Base-by-base conservation (phyloP, 1,140 invertebrate genomes). In the Eriocheir sinensis region DNA sequence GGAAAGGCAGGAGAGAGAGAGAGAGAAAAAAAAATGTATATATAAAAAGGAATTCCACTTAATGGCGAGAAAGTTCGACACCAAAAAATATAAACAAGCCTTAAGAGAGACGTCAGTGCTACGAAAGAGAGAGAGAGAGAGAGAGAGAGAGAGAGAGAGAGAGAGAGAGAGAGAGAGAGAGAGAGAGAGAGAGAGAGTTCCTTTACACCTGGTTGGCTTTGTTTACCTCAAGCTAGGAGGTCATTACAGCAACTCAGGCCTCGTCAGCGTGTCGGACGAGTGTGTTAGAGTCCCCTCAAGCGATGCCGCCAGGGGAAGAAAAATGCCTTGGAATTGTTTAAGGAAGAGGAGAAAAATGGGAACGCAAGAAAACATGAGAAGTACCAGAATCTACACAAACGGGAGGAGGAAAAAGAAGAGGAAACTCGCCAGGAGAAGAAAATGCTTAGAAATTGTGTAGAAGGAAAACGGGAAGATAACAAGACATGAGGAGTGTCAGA, bases 91-190 rank as follows among this genome's bases (percentile, higher is more conserved):
- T 72, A 72, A 21, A n/a, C 27, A n/a, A n/a, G 21, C 27, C n/a
- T n/a, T 21, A n/a, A n/a, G n/a, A 12, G 60, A 72, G 21, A 8
- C 12, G 21, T 21, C 27, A n/a, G n/a, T 4, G n/a, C 12, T 6
- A 4, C 6, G 60, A 72, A 4, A n/a, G 17, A n/a, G 60, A n/a
- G 17, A n/a, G 21, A n/a, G 60, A 72, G 60, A 72, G 60, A 72
- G 60, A 72, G 60, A 72, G 60, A 72, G 60, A 72, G 60, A 72
- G 60, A 72, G 53, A 60, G 53, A 60, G 53, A 60, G 6, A 60
- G 53, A 60, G 53, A 60, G 6, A 60, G 53, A 60, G 53, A 60
- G 53, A 60, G 53, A 60, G 53, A 60, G 53, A 60, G 53, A 60
- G 6, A 60, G 53, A 60, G 53, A 60, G 53, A 60, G 53, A 60